Conservation (phyloP, 2,888 invertebrate species). For the Petrolisthes manimaculis region DNA sequence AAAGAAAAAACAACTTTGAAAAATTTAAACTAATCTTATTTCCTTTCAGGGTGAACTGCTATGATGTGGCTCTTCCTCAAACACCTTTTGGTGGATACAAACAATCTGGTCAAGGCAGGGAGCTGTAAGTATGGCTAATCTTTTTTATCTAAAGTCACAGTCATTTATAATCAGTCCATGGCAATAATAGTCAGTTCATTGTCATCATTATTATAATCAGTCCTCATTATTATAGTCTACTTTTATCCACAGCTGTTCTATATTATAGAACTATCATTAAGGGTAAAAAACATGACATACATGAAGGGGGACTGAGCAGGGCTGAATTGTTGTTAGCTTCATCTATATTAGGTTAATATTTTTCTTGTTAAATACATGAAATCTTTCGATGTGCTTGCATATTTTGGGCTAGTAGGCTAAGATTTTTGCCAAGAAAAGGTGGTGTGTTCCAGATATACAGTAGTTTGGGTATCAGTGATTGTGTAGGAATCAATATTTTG, state of each 20-base stretch:
- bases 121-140: slow-evolving; percentile 71
- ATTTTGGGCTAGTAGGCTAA: too few species aligned
- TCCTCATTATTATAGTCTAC: not conserved
- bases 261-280: not conserved
- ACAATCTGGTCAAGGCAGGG: slow-evolving; percentile 87
- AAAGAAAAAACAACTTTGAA: not conserved
- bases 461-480: too few species aligned
- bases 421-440: too few species aligned
- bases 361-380: too few species aligned
- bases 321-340: too few species aligned
- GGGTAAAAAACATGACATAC: too few species aligned
- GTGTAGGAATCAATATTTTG: too few species aligned
- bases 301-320: too few species aligned
- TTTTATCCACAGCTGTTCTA: not conserved
- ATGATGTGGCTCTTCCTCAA: slow-evolving; percentile 79
- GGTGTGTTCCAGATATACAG: too few species aligned
- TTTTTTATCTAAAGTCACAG: not conserved
- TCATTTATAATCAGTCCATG: not conserved
- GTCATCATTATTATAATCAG: not conserved
- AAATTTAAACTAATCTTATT: not conserved
- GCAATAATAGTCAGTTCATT: not conserved
- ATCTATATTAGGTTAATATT: too few species aligned
- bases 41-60: slow-evolving; percentile 80
- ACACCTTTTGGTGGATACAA: slow-evolving; percentile 92
- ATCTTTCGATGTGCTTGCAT: too few species aligned